A percentile compares a stretch with the other conserved stretches of the same genome.
Evolutionary conservation across 2,888 invertebrate genomes (phyloP).

Genomic region (Scaptomyza polygonia): DNA sequence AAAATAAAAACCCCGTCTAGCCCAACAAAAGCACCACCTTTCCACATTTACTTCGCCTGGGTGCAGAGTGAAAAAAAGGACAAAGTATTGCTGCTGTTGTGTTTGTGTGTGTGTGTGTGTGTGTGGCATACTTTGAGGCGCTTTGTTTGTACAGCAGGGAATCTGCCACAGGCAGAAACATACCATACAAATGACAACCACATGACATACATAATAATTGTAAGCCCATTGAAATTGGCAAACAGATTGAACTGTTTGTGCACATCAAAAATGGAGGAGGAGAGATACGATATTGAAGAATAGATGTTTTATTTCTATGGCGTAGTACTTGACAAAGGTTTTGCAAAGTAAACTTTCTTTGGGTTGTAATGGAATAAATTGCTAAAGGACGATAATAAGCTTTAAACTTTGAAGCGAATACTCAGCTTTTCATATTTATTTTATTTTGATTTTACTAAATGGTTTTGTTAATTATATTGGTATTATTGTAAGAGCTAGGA

Average conservation of each 20-base stretch:
- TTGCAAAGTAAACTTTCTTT: background rate
- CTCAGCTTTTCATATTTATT: too few species aligned
- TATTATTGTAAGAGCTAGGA: too few species aligned
- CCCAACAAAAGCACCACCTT: slow-evolving; percentile 52
- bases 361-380: too few species aligned
- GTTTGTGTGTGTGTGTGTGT: slow-evolving; percentile 15
- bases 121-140: slow-evolving; percentile 27
- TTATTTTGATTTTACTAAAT: too few species aligned
- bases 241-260: slow-evolving; percentile 9
- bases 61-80: slow-evolving; percentile 17
- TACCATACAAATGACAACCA: slow-evolving; percentile 3
- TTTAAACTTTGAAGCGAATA: too few species aligned
- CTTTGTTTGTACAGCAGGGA: slow-evolving; percentile 15
- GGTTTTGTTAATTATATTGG: too few species aligned
- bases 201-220: slow-evolving; percentile 18
- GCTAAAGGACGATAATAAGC: too few species aligned
- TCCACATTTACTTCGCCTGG: slow-evolving; percentile 18
- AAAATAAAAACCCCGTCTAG: slow-evolving; percentile 14
- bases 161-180: slow-evolving; percentile 19
- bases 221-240: slow-evolving; percentile 24
- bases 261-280: background rate
- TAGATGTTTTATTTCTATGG: background rate
- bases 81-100: slow-evolving; percentile 17
- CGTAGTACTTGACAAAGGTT: background rate
- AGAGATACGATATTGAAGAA: slow-evolving; percentile 1